These are phyloP conservation scores for Oxyruncus cristatus DNA, from an alignment of 2,113 vertebrate species.

Conservation along the genomic window DNA sequence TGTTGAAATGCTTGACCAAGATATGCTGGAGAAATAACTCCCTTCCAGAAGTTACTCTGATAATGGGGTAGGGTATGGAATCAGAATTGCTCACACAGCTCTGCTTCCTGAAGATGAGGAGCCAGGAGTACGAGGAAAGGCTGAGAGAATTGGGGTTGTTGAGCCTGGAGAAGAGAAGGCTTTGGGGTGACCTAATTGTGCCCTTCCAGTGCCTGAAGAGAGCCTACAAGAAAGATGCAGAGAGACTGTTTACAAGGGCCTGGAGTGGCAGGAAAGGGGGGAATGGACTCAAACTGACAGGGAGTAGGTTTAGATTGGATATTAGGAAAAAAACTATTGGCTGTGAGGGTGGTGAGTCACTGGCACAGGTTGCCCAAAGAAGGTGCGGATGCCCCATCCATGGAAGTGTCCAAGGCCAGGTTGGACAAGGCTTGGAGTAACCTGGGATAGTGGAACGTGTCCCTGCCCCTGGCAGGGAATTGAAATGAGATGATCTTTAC, in stretches of 20 bases:
- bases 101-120: neutral
- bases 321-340: neutral
- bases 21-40: neutral
- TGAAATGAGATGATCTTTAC: neutral
- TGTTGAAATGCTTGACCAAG: neutral
- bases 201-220: neutral
- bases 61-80: neutral
- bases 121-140: neutral
- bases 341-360: neutral
- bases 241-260: neutral
- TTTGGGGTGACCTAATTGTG: neutral
- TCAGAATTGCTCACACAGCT: neutral
- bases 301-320: neutral
- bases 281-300: neutral
- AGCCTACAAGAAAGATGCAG: neutral
- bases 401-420: neutral
- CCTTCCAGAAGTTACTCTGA: neutral
- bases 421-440: neutral
- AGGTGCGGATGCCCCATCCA: neutral
- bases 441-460: neutral
- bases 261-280: too few relatives aligned
- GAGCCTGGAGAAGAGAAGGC: neutral
- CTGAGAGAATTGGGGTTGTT: neutral
- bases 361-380: neutral
- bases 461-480: neutral